These are phyloP conservation scores for Caenorhabditis sp. DNA, from an alignment of 2,888 invertebrate species.

Conservation along the genomic window DNA sequence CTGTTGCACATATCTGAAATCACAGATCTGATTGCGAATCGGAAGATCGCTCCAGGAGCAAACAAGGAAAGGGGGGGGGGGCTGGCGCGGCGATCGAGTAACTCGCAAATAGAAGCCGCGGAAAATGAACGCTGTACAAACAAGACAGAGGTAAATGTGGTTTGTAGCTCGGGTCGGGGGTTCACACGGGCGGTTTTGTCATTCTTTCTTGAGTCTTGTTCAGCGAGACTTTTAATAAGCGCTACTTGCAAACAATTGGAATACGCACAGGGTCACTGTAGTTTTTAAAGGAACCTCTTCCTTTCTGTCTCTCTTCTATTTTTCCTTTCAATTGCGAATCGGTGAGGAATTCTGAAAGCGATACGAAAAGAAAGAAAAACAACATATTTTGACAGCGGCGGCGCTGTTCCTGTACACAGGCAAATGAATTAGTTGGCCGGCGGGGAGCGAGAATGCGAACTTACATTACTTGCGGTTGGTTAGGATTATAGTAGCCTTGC, in stretches of 20 bases:
- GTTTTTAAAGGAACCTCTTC: no score
- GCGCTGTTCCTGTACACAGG: no score
- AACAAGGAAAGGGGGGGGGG: not conserved
- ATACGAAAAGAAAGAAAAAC: slow-evolving; percentile 4
- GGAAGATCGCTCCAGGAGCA: slow-evolving; percentile 1
- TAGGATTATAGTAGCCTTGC: slow-evolving; percentile 69
- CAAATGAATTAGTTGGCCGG: not conserved
- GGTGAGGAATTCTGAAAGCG: no score
- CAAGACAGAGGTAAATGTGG: slow-evolving; percentile 33
- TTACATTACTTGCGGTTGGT: slow-evolving; percentile 74
- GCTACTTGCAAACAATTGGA: not conserved
- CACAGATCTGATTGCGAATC: not conserved
- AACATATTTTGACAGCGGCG: not conserved
- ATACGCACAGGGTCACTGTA: not conserved
- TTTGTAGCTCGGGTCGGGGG: slow-evolving; percentile 20
- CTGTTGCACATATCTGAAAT: slow-evolving; percentile 70
- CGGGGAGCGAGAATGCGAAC: slow-evolving; percentile 37
- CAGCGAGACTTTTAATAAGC: no score
- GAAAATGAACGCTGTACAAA: slow-evolving; percentile 51
- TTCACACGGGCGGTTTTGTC: not conserved
- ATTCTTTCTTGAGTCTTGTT: slow-evolving; percentile 1
- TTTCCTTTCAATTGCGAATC: no score
- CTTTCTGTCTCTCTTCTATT: no score
- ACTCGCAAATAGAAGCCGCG: slow-evolving; percentile 43
- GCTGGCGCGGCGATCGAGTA: slow-evolving; percentile 19